Percentiles rank a stretch among this genome's conserved stretches.
These are phyloP conservation scores for Drosophila kohkoa DNA, from an alignment of 1,140 invertebrate genomes.

Conservation along the genomic window DNA sequence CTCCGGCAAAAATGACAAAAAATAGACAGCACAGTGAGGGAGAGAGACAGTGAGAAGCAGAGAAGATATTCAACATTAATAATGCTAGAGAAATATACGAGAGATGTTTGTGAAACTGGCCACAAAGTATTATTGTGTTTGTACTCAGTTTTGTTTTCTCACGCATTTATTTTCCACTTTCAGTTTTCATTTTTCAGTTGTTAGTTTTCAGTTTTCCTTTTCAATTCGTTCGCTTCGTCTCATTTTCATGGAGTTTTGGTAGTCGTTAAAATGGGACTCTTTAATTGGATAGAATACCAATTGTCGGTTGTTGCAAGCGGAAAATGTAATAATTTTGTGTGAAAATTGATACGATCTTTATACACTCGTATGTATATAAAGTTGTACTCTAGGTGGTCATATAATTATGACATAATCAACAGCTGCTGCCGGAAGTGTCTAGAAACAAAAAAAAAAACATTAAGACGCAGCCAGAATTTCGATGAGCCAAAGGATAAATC, in stretches of 20 bases:
- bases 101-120: slow-evolving; percentile 50
- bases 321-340: slow-evolving; percentile 68
- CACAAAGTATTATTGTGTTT: slow-evolving; percentile 47
- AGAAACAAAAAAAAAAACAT: not conserved
- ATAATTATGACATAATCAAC: slow-evolving; percentile 71
- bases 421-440: slow-evolving; percentile 44
- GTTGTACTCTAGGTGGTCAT: slow-evolving; percentile 44
- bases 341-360: slow-evolving; percentile 71
- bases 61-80: not conserved
- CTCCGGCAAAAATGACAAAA: slow-evolving; percentile 60
- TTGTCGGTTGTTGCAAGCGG: slow-evolving; percentile 35
- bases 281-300: slow-evolving; percentile 66
- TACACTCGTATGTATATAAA: slow-evolving; percentile 27
- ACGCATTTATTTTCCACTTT: slow-evolving; percentile 82
- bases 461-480: slow-evolving; percentile 27
- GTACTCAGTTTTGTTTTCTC: slow-evolving; percentile 66
- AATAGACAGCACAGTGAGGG: not conserved
- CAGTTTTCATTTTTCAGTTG: slow-evolving; percentile 62
- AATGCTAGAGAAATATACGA: slow-evolving; percentile 15
- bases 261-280: slow-evolving; percentile 44
- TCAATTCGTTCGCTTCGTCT: slow-evolving; percentile 19
- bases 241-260: slow-evolving; percentile 75
- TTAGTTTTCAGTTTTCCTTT: slow-evolving; percentile 58
- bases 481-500: not conserved
- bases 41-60: not conserved